Percentiles rank a stretch among this genome's conserved stretches.
phyloP scores from a whole-genome alignment of 2,113 vertebrate species.

The Pseudolaguvia tuberculata region DNA sequence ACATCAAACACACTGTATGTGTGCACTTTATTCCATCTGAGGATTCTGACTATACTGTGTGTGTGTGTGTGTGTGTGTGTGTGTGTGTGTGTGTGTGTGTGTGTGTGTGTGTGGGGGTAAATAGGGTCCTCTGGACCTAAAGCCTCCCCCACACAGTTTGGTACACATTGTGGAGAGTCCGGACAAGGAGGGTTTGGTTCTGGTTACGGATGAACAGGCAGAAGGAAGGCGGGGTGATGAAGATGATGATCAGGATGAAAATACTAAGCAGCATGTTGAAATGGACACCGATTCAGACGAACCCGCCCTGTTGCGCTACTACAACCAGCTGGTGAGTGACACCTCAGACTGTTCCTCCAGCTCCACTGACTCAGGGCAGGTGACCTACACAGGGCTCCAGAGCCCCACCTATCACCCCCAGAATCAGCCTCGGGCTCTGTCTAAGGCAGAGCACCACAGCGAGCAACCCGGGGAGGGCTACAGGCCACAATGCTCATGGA shows the following conservation, averaged over 20 bases:
- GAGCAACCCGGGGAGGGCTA: slow-evolving; percentile 70
- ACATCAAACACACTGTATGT: too few relatives aligned
- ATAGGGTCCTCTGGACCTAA: slow-evolving; percentile 73
- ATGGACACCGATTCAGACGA: slow-evolving; percentile 71
- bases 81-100: too few relatives aligned
- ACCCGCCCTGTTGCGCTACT: slow-evolving; percentile 75
- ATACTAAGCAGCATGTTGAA: slow-evolving; percentile 61
- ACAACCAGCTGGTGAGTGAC: slow-evolving; percentile 83
- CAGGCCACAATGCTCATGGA: slow-evolving; percentile 85
- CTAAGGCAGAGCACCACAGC: slow-evolving; percentile 45
- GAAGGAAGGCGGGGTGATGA: slow-evolving; percentile 34
- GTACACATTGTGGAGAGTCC: slow-evolving; percentile 83
- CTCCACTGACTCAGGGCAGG: slow-evolving; percentile 72
- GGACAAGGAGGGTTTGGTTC: slow-evolving; percentile 76
- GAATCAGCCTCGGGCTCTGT: slow-evolving; percentile 58
- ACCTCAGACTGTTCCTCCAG: slow-evolving; percentile 73
- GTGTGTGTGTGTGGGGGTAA: too few relatives aligned
- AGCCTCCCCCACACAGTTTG: slow-evolving; percentile 80
- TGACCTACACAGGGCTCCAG: slow-evolving; percentile 90
- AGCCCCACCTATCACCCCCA: slow-evolving; percentile 79
- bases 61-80: slow-evolving; percentile 3
- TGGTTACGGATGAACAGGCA: slow-evolving; percentile 70
- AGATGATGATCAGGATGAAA: slow-evolving; percentile 36
- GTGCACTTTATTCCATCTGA: too few relatives aligned
- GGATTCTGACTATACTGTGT: neutral